phyloP scores from a whole-genome alignment of 2,113 vertebrate species.

The Panurus biarmicus region DNA sequence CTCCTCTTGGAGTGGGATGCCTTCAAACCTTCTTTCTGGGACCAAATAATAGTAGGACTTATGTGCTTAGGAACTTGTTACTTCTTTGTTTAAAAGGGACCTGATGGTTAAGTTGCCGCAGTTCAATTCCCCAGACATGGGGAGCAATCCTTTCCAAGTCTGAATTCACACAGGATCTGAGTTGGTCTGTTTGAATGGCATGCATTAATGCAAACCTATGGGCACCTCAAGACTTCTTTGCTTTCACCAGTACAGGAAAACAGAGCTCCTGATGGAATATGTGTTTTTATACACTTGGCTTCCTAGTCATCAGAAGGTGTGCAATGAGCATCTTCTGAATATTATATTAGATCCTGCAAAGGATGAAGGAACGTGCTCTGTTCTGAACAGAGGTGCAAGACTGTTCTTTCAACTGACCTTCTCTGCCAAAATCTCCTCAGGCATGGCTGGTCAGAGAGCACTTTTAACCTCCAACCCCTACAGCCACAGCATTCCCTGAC shows the following conservation, averaged over 20 bases:
- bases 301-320: neutral
- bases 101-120: neutral
- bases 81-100: neutral
- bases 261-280: neutral
- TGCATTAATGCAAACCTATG: neutral
- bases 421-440: neutral
- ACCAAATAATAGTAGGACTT: neutral
- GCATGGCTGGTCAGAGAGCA: neutral
- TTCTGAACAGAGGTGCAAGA: neutral
- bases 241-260: neutral
- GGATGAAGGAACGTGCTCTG: neutral
- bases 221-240: neutral
- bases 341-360: neutral
- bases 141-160: neutral
- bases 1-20: neutral
- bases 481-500: neutral
- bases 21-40: neutral
- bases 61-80: neutral
- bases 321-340: neutral
- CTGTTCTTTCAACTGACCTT: neutral
- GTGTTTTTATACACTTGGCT: neutral
- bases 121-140: neutral
- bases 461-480: neutral
- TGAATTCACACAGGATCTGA: neutral
- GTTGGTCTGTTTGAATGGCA: neutral